Evolutionary conservation across 1,140 invertebrate species (phyloP), one percentile per base, ranked within the genome.

Genomic region (Whitmania pigra): DNA sequence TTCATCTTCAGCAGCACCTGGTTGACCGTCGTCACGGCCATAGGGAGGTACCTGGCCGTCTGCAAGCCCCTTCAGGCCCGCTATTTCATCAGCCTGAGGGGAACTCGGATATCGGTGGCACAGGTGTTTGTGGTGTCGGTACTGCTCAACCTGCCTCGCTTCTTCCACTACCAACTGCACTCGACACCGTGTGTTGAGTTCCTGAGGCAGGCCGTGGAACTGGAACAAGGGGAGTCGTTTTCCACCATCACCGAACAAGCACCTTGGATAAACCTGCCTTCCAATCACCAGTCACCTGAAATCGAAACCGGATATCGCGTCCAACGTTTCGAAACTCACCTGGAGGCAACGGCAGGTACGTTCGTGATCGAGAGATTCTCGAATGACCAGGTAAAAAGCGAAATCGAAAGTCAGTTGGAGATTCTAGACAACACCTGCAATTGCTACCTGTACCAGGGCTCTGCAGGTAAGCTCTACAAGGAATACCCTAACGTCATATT

Each of bases 11-110:
- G 76, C 29, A 80, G 79, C 69, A 81, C 80, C 0, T 79, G 79
- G 79, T 73, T 82, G 53, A 82, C 80, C 0, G 80, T 82, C 13
- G 78, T 79, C 29, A 80, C 80, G 78, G 80, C 80, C 36, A 75
- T 79, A 40, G 80, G 79, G 69, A 63, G 80, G 15, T 82, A 79
- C 76, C 73, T 82, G 18, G 80, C 80, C 9, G 79, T 81, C 63
- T 82, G 80, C 71, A 77, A 78, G 71, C 80, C 80, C 18, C 75
- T 82, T 9, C 75, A 78, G 22, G 76, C 79, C 29, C 77, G 76
- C 53, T 73, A 79, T 6, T 78, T 79, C 72, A 76, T 82, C 66
- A 81, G 77, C n/a, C 76, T 79, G 4, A 73, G 75, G 15, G 75
- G 76, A 20, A 81, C 78, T 15, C 78, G 79, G 67, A 70, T 76